Percentiles rank a stretch among this genome's conserved stretches.
These are phyloP conservation scores for Plotosus lineatus DNA, from an alignment of 2,113 vertebrate genomes.

Conservation along the genomic window DNA sequence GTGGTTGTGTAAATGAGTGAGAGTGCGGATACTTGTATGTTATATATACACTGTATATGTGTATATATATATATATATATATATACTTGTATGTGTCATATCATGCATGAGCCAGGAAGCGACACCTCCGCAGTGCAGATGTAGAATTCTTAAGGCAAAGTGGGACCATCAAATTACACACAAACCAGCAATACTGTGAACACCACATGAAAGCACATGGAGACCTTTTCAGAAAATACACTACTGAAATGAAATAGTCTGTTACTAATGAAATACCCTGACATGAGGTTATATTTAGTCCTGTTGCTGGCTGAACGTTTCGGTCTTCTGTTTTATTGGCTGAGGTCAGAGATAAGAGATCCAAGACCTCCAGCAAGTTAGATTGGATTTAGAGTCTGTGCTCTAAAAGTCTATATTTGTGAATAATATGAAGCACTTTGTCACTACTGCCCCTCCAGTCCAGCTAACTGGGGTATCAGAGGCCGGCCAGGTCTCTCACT, in stretches of 20 bases:
- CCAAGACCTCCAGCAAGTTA: constrained; percentile 1
- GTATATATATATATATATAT: too few species aligned
- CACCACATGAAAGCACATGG: constrained; percentile 24
- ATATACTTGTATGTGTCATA: too few species aligned
- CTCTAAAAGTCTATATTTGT: not conserved
- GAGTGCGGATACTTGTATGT: too few species aligned
- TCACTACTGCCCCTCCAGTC: too few species aligned
- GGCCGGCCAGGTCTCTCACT: too few species aligned
- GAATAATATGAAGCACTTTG: not conserved
- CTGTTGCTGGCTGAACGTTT: constrained; percentile 34
- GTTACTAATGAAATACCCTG: constrained; percentile 26
- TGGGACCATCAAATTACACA: constrained; percentile 43
- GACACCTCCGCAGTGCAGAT: constrained; percentile 38
- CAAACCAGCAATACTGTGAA: not conserved
- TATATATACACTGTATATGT: too few species aligned
- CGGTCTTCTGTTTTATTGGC: not conserved
- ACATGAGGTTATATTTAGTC: constrained; percentile 23
- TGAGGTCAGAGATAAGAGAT: constrained; percentile 21
- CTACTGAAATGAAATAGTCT: constrained; percentile 43
- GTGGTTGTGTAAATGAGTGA: too few species aligned
- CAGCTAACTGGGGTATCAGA: too few species aligned
- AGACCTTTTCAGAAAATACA: constrained; percentile 3
- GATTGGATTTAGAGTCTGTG: not conserved
- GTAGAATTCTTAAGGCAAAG: constrained; percentile 28
- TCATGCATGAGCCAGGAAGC: constrained; percentile 9